Conservation (phyloP, 2,797 vertebrate species). For the Myioborus miniatus region DNA sequence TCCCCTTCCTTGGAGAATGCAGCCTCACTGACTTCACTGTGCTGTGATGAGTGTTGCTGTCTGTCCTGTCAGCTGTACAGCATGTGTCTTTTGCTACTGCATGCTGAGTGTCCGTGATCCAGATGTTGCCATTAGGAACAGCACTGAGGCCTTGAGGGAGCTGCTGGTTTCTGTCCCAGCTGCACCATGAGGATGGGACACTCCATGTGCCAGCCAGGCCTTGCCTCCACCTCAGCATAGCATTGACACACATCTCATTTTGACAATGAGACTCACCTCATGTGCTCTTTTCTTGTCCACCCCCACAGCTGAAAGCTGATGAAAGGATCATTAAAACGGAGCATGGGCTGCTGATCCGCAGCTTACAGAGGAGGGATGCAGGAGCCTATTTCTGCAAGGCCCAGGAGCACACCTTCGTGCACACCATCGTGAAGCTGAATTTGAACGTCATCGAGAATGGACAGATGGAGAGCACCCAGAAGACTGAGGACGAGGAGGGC, state of each 20-base stretch:
- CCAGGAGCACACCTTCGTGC: constrained; percentile 91
- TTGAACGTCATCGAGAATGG: constrained; percentile 87
- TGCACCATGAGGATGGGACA: rapidly evolving
- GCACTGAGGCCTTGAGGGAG: neutral
- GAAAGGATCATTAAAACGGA: constrained; percentile 90
- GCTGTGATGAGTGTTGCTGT: neutral
- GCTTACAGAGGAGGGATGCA: constrained; percentile 83
- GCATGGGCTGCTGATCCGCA: constrained; percentile 90
- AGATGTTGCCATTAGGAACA: neutral
- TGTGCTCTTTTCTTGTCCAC: constrained; percentile 30
- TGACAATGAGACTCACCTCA: constrained; percentile 19
- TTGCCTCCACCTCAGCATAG: neutral
- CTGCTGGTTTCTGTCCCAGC: neutral
- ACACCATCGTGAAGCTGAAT: constrained; percentile 85
- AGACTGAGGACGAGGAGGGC: constrained; percentile 76
- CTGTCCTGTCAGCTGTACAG: neutral
- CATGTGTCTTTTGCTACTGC: neutral
- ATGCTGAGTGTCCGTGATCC: neutral
- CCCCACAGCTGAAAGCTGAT: constrained; percentile 84
- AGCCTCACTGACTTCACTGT: neutral
- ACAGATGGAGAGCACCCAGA: constrained; percentile 84
- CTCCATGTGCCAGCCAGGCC: rapidly evolving
- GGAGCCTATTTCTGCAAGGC: constrained; percentile 90
- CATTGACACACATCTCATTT: neutral
- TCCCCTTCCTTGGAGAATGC: neutral